Evolutionary conservation across 2,888 invertebrate species (phyloP), one percentile per base, ranked within the genome.

Genomic region (Nineta flava): DNA sequence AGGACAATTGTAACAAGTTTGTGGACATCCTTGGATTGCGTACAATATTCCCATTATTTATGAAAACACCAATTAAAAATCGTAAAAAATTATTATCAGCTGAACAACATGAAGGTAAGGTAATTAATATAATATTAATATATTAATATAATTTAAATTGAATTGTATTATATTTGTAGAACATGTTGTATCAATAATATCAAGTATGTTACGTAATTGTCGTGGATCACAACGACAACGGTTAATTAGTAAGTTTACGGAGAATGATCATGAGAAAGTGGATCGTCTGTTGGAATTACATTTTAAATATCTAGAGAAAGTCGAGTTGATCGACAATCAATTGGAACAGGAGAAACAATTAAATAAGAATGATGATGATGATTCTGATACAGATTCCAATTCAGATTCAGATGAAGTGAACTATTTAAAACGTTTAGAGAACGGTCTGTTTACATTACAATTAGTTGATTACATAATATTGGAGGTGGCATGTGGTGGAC

Each of bases 241-340:
- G 52, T 70, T 99, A 49, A 69, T 99, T 13, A 84, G 86, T 57
- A 99, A 99, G 72, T 99, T 99, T 64, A 86, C 86, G 0, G 99
- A 99, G 69, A 95, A 95, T 62, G 97, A 99, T 65, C 87, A 92
- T 59, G 97, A 97, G 66, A 99, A 99, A 71, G 92, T 99, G 0
- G 99, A 99, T 66, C 72, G 99, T 53, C 72, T 99, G 42, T 73
- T 99, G 63, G 99, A 99, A 66, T 70, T 99, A 53, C 96, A 99
- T 69, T 91, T 97, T 62, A 95, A 96, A 64, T 99, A 96, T 67
- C 75, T 92, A 65, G 92, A 92, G 59, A 92, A 92, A 70, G 91
- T 96, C 1, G 85, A 92, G 59, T 71, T 78, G 46, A 78, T 87
- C 2, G 93, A 94, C 65, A 78, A 78, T 16, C 77, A 79, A 58